phyloP scores from a whole-genome alignment of 2,113 vertebrate genomes.

The Anser brachyrhynchus region DNA sequence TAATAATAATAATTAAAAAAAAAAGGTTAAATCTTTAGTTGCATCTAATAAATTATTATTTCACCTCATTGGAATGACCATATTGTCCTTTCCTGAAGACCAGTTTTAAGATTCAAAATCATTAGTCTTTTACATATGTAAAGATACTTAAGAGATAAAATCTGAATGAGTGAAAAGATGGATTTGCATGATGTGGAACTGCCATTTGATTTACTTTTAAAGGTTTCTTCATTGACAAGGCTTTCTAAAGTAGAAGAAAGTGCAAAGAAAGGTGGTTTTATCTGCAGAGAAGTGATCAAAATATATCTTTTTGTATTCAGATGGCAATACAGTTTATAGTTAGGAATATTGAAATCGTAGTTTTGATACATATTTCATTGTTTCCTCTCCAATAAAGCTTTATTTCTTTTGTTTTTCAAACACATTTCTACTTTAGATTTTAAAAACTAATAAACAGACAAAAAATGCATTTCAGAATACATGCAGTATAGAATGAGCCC shows the following conservation, averaged over 20 bases:
- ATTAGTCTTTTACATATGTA: constrained; percentile 52
- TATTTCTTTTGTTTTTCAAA: neutral
- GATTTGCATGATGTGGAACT: constrained; percentile 41
- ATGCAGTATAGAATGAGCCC: neutral
- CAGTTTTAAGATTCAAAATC: constrained; percentile 61
- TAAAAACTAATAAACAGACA: neutral
- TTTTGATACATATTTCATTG: neutral
- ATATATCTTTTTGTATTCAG: neutral
- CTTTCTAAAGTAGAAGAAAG: constrained; percentile 15
- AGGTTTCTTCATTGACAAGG: constrained; percentile 24
- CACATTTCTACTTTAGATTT: neutral
- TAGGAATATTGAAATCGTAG: neutral
- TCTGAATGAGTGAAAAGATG: constrained; percentile 34
- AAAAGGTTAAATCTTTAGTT: constrained; percentile 51
- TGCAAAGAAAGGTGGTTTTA: neutral
- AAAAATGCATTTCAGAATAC: neutral
- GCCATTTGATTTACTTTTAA: constrained; percentile 44
- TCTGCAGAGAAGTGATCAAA: neutral
- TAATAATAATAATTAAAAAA: neutral
- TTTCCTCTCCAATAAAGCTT: neutral
- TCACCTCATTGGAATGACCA: constrained; percentile 42
- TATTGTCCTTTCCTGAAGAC: constrained; percentile 32
- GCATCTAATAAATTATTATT: constrained; percentile 37
- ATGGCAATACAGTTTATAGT: neutral
- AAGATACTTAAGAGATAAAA: constrained; percentile 60